Percentiles rank a stretch among this genome's conserved stretches.
Conservation (phyloP, 2,888 invertebrate species). For the Lasioglossum pauxillum region DNA sequence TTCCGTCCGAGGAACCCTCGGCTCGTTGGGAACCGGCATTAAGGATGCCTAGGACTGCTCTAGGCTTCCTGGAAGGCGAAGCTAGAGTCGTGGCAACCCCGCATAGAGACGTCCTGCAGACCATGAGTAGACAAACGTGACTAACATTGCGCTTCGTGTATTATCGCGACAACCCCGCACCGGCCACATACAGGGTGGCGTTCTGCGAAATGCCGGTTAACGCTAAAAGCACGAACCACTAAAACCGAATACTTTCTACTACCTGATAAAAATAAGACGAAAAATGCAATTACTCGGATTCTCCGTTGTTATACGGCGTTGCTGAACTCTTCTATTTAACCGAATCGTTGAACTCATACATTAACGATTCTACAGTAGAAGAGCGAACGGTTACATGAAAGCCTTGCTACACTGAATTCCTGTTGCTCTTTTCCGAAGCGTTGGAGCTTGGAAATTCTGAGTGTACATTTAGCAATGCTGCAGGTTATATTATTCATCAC, state of each 20-base stretch:
- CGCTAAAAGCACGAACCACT: background rate
- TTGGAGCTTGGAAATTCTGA: too few species aligned
- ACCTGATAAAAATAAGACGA: background rate
- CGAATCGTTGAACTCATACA: too few species aligned
- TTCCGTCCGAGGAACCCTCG: slow-evolving; percentile 45
- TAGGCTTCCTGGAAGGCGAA: slow-evolving; percentile 59
- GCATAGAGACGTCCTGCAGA: slow-evolving; percentile 72
- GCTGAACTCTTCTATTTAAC: too few species aligned
- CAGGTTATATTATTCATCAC: too few species aligned
- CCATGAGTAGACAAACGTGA: slow-evolving; percentile 77
- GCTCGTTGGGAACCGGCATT: slow-evolving; percentile 45
- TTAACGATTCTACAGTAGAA: too few species aligned
- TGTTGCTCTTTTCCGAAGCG: too few species aligned
- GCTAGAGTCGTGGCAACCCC: slow-evolving; percentile 73
- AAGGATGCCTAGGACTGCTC: slow-evolving; percentile 67
- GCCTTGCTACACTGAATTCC: too few species aligned
- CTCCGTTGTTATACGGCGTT: too few species aligned
- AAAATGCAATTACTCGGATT: too few species aligned
- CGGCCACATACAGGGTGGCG: slow-evolving; percentile 63
- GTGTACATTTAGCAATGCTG: too few species aligned
- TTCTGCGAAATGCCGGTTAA: slow-evolving; percentile 31
- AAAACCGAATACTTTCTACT: background rate
- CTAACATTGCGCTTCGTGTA: slow-evolving; percentile 70
- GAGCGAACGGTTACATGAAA: too few species aligned
- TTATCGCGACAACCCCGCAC: slow-evolving; percentile 68